Evolutionary conservation across 2,888 invertebrate genomes (phyloP).

Genomic region (Nomada lathburiana): DNA sequence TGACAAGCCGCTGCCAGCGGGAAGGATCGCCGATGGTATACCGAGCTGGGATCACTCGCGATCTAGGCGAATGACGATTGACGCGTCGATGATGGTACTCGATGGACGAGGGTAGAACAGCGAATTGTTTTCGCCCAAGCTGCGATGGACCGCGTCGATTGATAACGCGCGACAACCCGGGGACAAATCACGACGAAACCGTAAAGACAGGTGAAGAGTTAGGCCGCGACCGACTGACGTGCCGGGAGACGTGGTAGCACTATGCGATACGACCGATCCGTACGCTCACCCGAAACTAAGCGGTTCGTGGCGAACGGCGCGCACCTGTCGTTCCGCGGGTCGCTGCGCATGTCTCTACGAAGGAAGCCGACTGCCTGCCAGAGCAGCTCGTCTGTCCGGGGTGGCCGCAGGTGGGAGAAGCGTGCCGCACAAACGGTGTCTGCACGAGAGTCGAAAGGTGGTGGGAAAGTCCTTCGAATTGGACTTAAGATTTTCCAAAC

Average conservation of each 20-base stretch:
- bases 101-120: background rate
- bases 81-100: no score
- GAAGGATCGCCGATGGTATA: conserved; percentile 25
- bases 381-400: conserved; percentile 55
- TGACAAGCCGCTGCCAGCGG: conserved; percentile 26
- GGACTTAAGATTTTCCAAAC: conserved; percentile 54
- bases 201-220: no score
- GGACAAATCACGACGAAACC: conserved; percentile 57
- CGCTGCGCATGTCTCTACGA: conserved; percentile 77
- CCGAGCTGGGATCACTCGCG: background rate
- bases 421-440: conserved; percentile 18
- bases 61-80: background rate
- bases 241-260: conserved; percentile 53
- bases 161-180: background rate
- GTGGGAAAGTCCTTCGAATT: conserved; percentile 29
- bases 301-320: conserved; percentile 77
- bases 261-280: conserved; percentile 66
- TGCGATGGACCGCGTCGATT: background rate
- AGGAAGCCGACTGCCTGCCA: conserved; percentile 67
- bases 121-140: background rate
- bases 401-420: conserved; percentile 67
- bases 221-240: conserved; percentile 78
- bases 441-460: conserved; percentile 25
- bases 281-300: conserved; percentile 74
- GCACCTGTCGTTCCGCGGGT: conserved; percentile 81